Evolutionary conservation across 2,888 invertebrate species (phyloP), one percentile per base, ranked within the genome.

Genomic region (Dinocampus coccinellae): DNA sequence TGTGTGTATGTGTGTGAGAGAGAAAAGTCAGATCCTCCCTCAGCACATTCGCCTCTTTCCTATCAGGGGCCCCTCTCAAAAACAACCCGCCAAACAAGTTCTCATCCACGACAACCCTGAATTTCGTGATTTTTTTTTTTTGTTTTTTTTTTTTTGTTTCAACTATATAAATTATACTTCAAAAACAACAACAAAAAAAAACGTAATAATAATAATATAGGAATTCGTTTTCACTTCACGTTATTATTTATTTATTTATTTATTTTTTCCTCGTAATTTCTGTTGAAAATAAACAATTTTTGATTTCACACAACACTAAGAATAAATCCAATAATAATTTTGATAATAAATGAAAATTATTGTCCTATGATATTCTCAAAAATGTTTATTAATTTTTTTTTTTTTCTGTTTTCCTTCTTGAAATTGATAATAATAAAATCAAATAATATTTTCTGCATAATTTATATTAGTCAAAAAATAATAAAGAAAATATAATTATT

Each of bases 11-110:
- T 47, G 47, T 47, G 47, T 47, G 47, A 47, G 47, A 7, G 47
- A 20, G n/a, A n/a, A n/a, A n/a, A n/a, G n/a, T n/a, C n/a, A 1
- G 4, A 16, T 16, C 47, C 16, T 16, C 47, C 47, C 16, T 29
- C 29, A 29, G 29, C 29, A 52, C 60, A 61, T 57, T 64, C 20
- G 26, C 26, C 39, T n/a, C 63, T 63, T 58, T n/a, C n/a, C 62
- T 57, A 29, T 33, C 58, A 22, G 34, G 55, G 53, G 42, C 24
- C 63, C 62, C 62, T 36, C 29, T 42, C 55, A 33, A 57, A 70
- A 64, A 64, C 57, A 70, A 70, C 70, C 64, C 63, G 58, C 70
- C 70, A 70, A 64, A 70, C 70, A 57, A 70, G 70, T 70, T 70
- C 62, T 29, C 64, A 34, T 39, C 42, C 67, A 42, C n/a, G 39